These are phyloP conservation scores for Protonemura montana DNA, from an alignment of 2,888 invertebrate genomes.

Conservation along the genomic window DNA sequence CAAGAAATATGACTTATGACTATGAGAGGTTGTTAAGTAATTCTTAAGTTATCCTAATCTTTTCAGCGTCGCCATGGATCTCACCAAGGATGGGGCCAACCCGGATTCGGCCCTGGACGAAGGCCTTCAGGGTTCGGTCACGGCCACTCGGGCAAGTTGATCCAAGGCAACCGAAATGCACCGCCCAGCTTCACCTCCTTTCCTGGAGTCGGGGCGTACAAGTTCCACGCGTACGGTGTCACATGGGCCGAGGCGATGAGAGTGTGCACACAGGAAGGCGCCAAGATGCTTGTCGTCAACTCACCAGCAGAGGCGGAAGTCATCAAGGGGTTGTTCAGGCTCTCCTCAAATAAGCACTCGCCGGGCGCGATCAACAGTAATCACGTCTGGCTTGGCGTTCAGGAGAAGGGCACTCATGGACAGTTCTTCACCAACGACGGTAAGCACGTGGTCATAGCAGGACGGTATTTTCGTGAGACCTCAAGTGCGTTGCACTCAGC, in stretches of 20 bases:
- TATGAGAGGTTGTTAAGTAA: too few relatives aligned
- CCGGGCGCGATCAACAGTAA: background rate
- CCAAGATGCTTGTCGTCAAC: conserved; percentile 9
- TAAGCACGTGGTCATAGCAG: background rate
- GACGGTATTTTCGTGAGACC: too few relatives aligned
- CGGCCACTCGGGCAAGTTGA: background rate
- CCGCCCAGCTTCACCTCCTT: background rate
- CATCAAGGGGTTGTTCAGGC: background rate
- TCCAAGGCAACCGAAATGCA: background rate
- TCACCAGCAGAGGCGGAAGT: background rate
- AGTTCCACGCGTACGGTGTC: background rate
- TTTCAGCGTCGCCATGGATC: too few relatives aligned
- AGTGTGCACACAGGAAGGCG: background rate
- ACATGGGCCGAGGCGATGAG: background rate
- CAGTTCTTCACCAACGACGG: background rate
- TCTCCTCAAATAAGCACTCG: background rate
- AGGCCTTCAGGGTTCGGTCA: too few relatives aligned
- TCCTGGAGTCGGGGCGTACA: background rate
- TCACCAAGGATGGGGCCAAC: too few relatives aligned
- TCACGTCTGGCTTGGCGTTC: conserved; percentile 8
- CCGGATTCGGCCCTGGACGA: too few relatives aligned
- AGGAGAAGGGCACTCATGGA: background rate
- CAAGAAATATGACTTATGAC: too few relatives aligned
- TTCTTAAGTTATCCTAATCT: too few relatives aligned
- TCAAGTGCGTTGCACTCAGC: too few relatives aligned